Evolutionary conservation across 2,888 invertebrate species (phyloP), one percentile per base, ranked within the genome.

Genomic region (Synanthedon formicaeformis): DNA sequence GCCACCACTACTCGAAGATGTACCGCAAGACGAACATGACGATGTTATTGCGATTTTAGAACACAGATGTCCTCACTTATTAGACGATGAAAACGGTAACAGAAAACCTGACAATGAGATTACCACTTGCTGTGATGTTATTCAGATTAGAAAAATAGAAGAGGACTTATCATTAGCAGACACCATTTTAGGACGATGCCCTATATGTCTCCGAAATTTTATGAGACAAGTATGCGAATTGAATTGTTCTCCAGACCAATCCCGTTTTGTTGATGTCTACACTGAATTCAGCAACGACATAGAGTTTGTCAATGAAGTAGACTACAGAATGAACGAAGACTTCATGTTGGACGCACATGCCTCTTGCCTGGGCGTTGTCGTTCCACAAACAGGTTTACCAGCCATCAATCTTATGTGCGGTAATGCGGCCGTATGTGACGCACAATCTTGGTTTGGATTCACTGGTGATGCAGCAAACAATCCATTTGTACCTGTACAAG

Each of bases 371-470:
- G 89, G 91, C 23, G 93, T 97, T 1, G 84, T 94, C 11, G 89
- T 94, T 66, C 94, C 96, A 0, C 91, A 92, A 56, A 91, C 92
- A 2, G 95, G 96, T 10, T 78, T 89, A 52, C 89, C 91, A 5
- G 95, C 93, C 2, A 89, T 97, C 75, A 93, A 92, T 58, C 66
- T 94, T n/a, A 90, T 94, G 66, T 97, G 97, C 71, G 95, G 94
- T 0, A 80, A 90, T 14, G 90, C 92, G 0, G 84, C 89, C 0
- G 85, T 88, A 3, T 98, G 98, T 67, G 73, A 79, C 27, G 78
- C 79, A 55, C 83, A 71, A 53, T 90, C 91, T 16, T 93, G 92
- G 91, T 93, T 91, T 63, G 73, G 82, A 14, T 92, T 85, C 64
- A 89, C 92, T 75, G 93, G 93, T 3, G 88, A 90, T 60, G 67